A percentile compares a stretch with the other conserved stretches of the same genome.
These are phyloP conservation scores for Rhabdomys pumilio DNA, from an alignment of 2,797 vertebrate species.

Conservation along the genomic window DNA sequence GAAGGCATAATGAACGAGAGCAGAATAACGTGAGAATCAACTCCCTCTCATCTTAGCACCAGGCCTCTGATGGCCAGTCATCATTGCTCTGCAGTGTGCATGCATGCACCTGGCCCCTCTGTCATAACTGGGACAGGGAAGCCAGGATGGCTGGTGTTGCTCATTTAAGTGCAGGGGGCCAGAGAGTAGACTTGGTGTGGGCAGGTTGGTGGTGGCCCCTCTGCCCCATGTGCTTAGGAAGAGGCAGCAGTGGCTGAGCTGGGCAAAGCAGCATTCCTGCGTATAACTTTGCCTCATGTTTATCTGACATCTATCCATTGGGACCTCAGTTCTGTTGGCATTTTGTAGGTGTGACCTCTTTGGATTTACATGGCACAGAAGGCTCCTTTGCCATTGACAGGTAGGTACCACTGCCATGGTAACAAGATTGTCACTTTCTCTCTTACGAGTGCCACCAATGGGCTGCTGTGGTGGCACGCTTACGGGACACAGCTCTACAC, in stretches of 20 bases:
- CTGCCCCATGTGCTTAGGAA: background rate
- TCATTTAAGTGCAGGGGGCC: background rate
- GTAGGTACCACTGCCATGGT: background rate
- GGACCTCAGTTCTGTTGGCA: background rate
- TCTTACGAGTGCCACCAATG: background rate
- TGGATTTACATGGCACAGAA: slow-evolving; percentile 5
- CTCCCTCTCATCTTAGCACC: background rate
- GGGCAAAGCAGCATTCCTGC: background rate
- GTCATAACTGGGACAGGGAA: background rate
- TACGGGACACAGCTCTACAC: background rate
- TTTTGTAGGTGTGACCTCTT: background rate
- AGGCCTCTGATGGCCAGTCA: slow-evolving; percentile 11
- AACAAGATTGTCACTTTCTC: background rate
- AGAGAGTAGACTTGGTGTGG: slow-evolving; percentile 1
- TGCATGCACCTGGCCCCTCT: background rate
- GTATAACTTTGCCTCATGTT: slow-evolving; percentile 21
- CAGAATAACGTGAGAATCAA: background rate
- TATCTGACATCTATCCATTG: background rate
- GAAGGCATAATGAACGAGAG: background rate
- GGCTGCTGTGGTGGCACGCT: background rate
- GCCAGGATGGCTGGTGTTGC: background rate
- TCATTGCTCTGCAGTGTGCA: background rate
- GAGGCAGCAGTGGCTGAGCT: background rate
- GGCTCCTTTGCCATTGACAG: background rate
- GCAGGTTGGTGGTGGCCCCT: background rate